phyloP scores from a whole-genome alignment of 2,888 invertebrate species.

The Lymantria monacha region DNA sequence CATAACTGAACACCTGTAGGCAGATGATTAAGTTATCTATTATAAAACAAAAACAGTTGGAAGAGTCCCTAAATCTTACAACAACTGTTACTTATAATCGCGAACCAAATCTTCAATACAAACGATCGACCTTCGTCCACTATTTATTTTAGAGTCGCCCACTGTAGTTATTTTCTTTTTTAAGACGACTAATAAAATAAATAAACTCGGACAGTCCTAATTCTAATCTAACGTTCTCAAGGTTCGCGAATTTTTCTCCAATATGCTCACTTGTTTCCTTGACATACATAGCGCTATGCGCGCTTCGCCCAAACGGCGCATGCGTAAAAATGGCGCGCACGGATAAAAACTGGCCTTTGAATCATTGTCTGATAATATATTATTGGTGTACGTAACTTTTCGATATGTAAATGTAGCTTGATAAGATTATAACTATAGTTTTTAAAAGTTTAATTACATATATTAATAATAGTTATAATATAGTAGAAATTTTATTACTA shows the following conservation, averaged over 20 bases:
- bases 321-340: slow-evolving; percentile 42
- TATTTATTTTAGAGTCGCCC: slow-evolving; percentile 11
- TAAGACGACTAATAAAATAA: slow-evolving; percentile 47
- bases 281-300: slow-evolving; percentile 60
- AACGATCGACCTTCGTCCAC: slow-evolving; percentile 6
- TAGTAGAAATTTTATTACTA: too few species aligned
- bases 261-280: slow-evolving; percentile 65
- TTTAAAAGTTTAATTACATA: background rate
- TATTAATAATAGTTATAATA: too few species aligned
- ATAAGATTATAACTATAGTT: slow-evolving; percentile 5
- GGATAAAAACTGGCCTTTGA: slow-evolving; percentile 30
- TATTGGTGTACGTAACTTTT: slow-evolving; percentile 14
- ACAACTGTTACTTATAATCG: background rate
- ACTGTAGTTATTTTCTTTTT: slow-evolving; percentile 29
- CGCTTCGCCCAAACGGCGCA: slow-evolving; percentile 42
- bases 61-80: background rate
- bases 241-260: slow-evolving; percentile 75
- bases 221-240: slow-evolving; percentile 67
- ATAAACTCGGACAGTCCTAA: slow-evolving; percentile 68
- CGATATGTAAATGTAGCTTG: slow-evolving; percentile 12
- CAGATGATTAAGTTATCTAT: too few species aligned
- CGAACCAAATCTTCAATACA: slow-evolving; percentile 1
- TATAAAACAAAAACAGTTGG: too few species aligned
- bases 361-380: slow-evolving; percentile 27
- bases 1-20: too few species aligned